Base-by-base conservation (phyloP, 2,113 vertebrate species). In the Zosterops japonicus region DNA sequence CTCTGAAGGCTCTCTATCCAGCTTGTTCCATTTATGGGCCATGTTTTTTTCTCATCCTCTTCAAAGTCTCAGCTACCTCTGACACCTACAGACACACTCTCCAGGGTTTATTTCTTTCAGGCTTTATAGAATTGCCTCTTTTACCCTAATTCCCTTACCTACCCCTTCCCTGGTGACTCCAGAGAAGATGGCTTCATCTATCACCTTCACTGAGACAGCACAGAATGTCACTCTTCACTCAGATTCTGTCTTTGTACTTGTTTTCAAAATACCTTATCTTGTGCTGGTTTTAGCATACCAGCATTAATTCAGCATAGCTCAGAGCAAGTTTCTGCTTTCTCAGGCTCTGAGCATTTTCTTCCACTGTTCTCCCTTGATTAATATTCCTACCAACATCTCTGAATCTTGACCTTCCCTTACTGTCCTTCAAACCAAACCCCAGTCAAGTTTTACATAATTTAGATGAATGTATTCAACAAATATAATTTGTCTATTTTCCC, bases 401-500 rank as follows among this genome's bases (percentile, higher is more conserved):
- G 56, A 92, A 39, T 35, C 56, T 57, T 67, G 59, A 46, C 22
- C 16, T 85, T 87, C 53, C 14, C 20, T 74, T 55, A 39, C 17
- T 39, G 41, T 57, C 61, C 60, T 91, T 75, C 56, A 55, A 74
- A 89, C 12, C 31, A 88, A 72, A 46, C 4, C 14, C 31, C 0
- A 1, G 15, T 13, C 47, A 53, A 77, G 24, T 68, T 27, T 75
- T 77, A 44, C 6, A 12, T 63, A 36, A 36, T 83, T 80, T 70
- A 47, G 42, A 36, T 61, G 33, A 21, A 29, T 46, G 31, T 18
- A 42, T 68, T 64, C 31, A 55, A 65, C 21, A 74, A 77, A 70
- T 47, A 35, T 3, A 0, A 0, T 79, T 49, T 60, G 2, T 49
- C 36, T 31, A 4, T 61, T 69, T 68, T 60, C 39, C 11, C 24